phyloP scores from a whole-genome alignment of 2,797 vertebrate genomes.

The Acipenser oxyrinchus region DNA sequence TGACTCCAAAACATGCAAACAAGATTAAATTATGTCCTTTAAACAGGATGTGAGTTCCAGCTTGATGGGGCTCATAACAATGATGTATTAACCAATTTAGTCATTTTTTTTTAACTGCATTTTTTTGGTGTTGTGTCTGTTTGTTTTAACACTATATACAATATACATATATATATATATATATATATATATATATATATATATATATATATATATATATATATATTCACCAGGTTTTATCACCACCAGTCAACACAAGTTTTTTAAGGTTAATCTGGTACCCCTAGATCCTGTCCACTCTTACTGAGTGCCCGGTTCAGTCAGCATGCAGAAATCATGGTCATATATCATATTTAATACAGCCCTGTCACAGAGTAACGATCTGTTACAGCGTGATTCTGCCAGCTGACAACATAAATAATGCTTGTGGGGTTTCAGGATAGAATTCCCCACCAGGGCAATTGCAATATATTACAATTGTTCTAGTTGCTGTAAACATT shows the following conservation, averaged over 20 bases:
- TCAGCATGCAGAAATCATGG: conserved; percentile 6
- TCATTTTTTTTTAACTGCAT: too few species aligned
- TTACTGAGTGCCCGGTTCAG: conserved; percentile 3
- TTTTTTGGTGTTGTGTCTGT: too few species aligned
- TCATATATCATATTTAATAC: conserved; percentile 40
- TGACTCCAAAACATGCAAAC: too few species aligned
- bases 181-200: too few species aligned
- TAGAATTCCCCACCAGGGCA: conserved; percentile 19
- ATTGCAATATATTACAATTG: conserved; percentile 24
- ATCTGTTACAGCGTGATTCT: conserved; percentile 31
- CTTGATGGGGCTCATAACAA: too few species aligned
- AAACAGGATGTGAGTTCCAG: too few species aligned
- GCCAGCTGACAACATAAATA: conserved; percentile 22
- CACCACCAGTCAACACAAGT: neutral
- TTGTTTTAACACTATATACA: too few species aligned
- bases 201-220: too few species aligned
- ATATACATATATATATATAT: too few species aligned
- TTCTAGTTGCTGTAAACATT: conserved; percentile 22
- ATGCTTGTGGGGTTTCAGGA: conserved; percentile 21
- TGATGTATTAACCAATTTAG: too few species aligned
- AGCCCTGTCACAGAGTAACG: conserved; percentile 30
- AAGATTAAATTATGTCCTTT: too few species aligned
- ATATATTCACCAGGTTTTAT: neutral
- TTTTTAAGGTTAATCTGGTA: too few species aligned
- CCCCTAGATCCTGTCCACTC: neutral